phyloP scores from a whole-genome alignment of 2,888 invertebrate genomes.

The Sinelater perroti region DNA sequence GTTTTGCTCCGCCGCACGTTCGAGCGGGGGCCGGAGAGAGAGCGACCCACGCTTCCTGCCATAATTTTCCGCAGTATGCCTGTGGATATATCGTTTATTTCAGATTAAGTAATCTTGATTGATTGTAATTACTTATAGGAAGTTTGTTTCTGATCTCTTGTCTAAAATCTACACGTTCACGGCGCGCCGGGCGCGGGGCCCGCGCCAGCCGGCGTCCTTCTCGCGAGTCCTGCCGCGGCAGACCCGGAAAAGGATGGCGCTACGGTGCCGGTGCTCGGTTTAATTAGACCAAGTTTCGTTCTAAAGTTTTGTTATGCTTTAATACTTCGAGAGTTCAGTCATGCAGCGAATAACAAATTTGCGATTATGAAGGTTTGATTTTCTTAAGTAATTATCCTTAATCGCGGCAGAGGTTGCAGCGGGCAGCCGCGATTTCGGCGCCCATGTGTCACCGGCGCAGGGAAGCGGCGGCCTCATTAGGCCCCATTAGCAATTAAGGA shows the following conservation, averaged over 20 bases:
- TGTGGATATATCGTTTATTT: constrained; percentile 42
- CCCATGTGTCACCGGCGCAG: background rate
- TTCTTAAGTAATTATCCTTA: constrained; percentile 42
- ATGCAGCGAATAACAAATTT: constrained; percentile 59
- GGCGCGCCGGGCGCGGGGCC: constrained; percentile 26
- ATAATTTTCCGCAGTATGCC: constrained; percentile 37
- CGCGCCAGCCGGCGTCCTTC: constrained; percentile 17
- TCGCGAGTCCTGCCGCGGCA: constrained; percentile 13
- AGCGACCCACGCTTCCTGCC: constrained; percentile 24
- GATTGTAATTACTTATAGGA: constrained; percentile 61
- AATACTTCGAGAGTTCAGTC: constrained; percentile 58
- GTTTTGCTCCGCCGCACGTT: constrained; percentile 1
- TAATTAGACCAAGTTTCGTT: constrained; percentile 46
- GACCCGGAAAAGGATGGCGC: constrained; percentile 22
- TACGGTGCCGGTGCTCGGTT: constrained; percentile 17
- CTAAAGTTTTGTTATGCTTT: constrained; percentile 57
- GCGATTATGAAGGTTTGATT: constrained; percentile 54
- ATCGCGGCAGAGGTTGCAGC: constrained; percentile 5
- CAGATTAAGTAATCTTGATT: constrained; percentile 56
- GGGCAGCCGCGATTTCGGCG: background rate
- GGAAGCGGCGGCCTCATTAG: background rate
- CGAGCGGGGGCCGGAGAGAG: background rate
- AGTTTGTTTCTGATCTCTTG: constrained; percentile 60
- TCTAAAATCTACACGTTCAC: constrained; percentile 57
- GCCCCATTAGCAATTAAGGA: constrained; percentile 28